Evolutionary conservation across 1,140 invertebrate species (phyloP).

Genomic region (Drepana arcuata): DNA sequence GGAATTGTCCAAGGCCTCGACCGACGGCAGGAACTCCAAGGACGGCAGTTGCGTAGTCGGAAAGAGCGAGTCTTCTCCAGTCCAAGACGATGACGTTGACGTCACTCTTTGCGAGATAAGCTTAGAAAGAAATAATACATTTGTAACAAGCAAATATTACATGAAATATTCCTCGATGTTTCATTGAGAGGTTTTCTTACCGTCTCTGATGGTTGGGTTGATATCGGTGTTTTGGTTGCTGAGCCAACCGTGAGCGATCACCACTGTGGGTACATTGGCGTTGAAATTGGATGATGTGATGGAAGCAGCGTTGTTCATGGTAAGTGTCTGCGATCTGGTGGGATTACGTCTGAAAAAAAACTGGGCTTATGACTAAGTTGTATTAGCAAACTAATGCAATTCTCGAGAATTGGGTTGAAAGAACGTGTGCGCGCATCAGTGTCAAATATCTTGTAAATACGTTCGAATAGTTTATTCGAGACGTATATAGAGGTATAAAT

Average conservation of each 20-base stretch:
- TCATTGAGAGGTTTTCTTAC: constrained; percentile 33
- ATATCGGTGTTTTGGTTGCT: constrained; percentile 22
- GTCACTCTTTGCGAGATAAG: constrained; percentile 23
- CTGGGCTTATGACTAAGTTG: too few relatives aligned
- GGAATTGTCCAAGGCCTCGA: constrained; percentile 50
- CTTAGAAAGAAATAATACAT: constrained; percentile 67
- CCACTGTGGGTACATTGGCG: constrained; percentile 18
- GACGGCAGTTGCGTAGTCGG: constrained; percentile 24
- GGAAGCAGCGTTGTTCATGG: constrained; percentile 17
- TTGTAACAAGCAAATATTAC: not conserved
- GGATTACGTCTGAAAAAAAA: constrained; percentile 22
- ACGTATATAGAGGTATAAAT: too few relatives aligned
- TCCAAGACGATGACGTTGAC: constrained; percentile 32
- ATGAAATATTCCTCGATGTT: not conserved
- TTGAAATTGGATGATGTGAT: constrained; percentile 29
- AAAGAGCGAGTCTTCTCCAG: constrained; percentile 28
- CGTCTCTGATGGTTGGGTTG: constrained; percentile 28
- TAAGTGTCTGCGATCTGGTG: constrained; percentile 6
- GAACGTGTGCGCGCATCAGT: too few relatives aligned
- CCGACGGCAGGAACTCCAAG: constrained; percentile 35
- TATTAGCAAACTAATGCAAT: too few relatives aligned
- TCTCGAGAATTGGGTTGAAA: too few relatives aligned
- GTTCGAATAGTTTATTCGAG: too few relatives aligned
- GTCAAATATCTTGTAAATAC: too few relatives aligned
- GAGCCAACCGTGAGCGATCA: constrained; percentile 33